A percentile compares a stretch with the other conserved stretches of the same genome.
Evolutionary conservation across 92 coral and sea anemone genomes (phyloP).

Genomic region (Actinostola sp.): DNA sequence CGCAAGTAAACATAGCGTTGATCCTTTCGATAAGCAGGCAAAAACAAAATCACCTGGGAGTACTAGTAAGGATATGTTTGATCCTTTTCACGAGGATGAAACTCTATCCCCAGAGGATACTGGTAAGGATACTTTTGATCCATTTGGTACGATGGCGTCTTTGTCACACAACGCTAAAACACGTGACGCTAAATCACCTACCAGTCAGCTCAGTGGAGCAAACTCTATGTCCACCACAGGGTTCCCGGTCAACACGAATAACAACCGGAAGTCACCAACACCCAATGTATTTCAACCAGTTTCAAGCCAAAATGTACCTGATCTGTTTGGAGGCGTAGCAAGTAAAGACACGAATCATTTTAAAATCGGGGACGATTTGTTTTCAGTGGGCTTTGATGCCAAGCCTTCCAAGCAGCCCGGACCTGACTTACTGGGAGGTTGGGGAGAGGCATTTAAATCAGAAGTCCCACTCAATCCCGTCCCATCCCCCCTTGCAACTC

Average conservation of each 20-base stretch:
- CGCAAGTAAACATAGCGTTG: conserved; percentile 9
- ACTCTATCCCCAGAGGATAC: conserved; percentile 6
- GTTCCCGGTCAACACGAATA: conserved; percentile 7
- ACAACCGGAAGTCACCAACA: conserved; percentile 2
- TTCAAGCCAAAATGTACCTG: conserved; percentile 39
- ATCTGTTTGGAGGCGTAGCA: conserved; percentile 36
- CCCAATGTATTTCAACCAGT: conserved; percentile 42
- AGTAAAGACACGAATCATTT: conserved; percentile 6
- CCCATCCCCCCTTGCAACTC: conserved; percentile 56
- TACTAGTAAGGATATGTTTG: conserved; percentile 40
- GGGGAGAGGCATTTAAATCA: conserved; percentile 57
- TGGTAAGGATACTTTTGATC: conserved; percentile 38
- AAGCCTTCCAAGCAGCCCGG: conserved; percentile 27
- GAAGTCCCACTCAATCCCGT: conserved; percentile 70
- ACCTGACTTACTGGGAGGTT: conserved; percentile 73
- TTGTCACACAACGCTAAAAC: conserved; percentile 1
- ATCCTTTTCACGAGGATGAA: conserved; percentile 34
- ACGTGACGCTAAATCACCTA: conserved; percentile 1
- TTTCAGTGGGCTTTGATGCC: conserved; percentile 27
- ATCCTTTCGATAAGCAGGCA: conserved; percentile 16
- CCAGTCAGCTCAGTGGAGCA: background rate
- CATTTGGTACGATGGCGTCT: conserved; percentile 30
- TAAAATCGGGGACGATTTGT: conserved; percentile 27
- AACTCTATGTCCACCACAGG: conserved; percentile 9
- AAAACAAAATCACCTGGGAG: background rate